Evolutionary conservation across 2,888 invertebrate genomes (phyloP), one percentile per base, ranked within the genome.

Genomic region (Anticlea derivata): DNA sequence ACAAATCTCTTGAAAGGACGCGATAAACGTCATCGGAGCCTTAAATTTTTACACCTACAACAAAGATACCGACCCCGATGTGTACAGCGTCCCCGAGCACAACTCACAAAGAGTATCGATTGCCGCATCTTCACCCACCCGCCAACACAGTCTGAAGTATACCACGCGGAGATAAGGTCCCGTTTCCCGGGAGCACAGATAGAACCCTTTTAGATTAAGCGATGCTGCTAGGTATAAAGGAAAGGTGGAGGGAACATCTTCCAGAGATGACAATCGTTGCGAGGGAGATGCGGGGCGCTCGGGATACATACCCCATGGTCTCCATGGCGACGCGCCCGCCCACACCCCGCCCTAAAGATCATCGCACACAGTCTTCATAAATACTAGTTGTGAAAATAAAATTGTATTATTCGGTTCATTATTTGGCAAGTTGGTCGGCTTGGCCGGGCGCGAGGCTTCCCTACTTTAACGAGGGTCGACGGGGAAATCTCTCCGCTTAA

Each of bases 361-460:
- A 87, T 82, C 86, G 78, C 68, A 67, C 73, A 66, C 74, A 75
- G 73, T 75, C 77, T 78, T 78, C 77, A 55, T 60, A 60, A 62
- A 62, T 58, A 82, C 75, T 78, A 83, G 80, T 84, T 73, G 80
- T 71, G 78, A 82, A 83, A 87, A 88, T 86, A 85, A 78, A 78
- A 80, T 86, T 83, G 81, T 87, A 85, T 86, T 86, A 86, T 84
- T 75, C 76, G 77, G 80, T 85, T 86, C 84, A 86, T 88, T 87
- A 86, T 84, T 83, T 69, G 69, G 70, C 68, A 83, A 81, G 73
- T 81, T 75, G 75, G 73, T 68, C 72, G 73, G 68, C 69, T 70
- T 65, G 69, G 61, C 17, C 24, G 11, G 66, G 70, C 68, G 65
- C 57, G 60, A 66, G 63, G 55, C 50, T 52, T 59, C 41, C 68